Conservation (phyloP, 2,888 invertebrate genomes). For the Chelonus formosanus region DNA sequence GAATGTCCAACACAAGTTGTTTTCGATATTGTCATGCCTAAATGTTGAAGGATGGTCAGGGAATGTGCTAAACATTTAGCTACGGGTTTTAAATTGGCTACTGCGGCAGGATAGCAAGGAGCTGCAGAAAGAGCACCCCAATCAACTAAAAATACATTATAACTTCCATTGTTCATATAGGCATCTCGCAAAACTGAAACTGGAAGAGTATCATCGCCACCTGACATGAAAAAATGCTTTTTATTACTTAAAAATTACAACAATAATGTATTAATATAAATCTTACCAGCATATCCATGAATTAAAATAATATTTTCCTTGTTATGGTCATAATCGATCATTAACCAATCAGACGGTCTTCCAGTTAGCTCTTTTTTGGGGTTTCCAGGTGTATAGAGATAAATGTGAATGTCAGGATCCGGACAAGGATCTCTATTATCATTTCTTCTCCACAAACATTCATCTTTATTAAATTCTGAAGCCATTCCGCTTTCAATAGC, state of each 20-base stretch:
- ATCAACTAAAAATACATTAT: slow-evolving; percentile 80
- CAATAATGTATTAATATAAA: too few relatives aligned
- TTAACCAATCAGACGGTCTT: slow-evolving; percentile 74
- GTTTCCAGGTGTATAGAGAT: slow-evolving; percentile 72
- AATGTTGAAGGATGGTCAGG: slow-evolving; percentile 71
- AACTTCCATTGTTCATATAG: slow-evolving; percentile 76
- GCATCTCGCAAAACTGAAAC: slow-evolving; percentile 79
- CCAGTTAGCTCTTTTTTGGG: slow-evolving; percentile 49
- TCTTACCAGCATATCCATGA: slow-evolving; percentile 77
- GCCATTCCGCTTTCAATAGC: slow-evolving; percentile 64
- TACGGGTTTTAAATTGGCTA: slow-evolving; percentile 77
- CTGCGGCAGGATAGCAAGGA: slow-evolving; percentile 79
- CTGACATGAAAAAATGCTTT: slow-evolving; percentile 39
- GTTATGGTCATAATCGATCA: slow-evolving; percentile 75
- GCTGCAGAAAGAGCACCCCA: slow-evolving; percentile 78
- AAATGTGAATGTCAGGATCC: slow-evolving; percentile 74
- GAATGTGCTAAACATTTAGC: slow-evolving; percentile 76
- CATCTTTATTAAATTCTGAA: slow-evolving; percentile 70
- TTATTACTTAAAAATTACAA: background rate
- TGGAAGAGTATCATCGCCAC: slow-evolving; percentile 78
- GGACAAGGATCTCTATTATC: slow-evolving; percentile 76
- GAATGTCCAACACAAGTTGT: slow-evolving; percentile 83
- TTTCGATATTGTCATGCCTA: slow-evolving; percentile 73
- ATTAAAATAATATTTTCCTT: slow-evolving; percentile 77
- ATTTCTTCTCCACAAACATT: slow-evolving; percentile 76